Conservation (phyloP, 2,797 vertebrate species). For the Paguma larvata region DNA sequence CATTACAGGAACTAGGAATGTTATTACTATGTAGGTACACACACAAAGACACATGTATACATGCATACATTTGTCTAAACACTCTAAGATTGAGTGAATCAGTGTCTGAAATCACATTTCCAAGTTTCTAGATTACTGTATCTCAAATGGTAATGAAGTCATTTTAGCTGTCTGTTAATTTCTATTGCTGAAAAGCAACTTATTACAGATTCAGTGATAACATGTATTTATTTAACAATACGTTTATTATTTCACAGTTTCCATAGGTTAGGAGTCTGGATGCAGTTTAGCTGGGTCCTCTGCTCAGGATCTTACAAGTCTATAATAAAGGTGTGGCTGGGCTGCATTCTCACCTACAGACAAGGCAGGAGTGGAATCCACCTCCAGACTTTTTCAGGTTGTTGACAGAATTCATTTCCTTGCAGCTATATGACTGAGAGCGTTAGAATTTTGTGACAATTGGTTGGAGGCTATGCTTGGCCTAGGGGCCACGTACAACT, state of each 20-base stretch:
- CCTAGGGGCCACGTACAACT: neutral
- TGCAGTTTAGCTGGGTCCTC: neutral
- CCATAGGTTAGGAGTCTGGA: neutral
- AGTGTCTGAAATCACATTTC: neutral
- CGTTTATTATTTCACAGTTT: conserved; percentile 19
- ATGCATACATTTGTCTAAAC: neutral
- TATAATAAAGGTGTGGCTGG: neutral
- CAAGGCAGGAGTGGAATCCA: neutral
- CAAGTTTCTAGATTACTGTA: neutral
- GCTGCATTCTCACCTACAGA: neutral
- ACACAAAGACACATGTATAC: neutral
- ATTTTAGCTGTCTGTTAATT: neutral
- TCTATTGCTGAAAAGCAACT: neutral
- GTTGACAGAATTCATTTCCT: neutral
- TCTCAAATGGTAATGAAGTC: neutral
- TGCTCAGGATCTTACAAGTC: neutral
- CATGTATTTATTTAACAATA: neutral
- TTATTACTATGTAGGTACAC: neutral
- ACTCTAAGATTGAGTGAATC: neutral
- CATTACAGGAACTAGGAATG: neutral
- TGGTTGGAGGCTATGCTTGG: neutral
- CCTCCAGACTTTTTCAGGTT: neutral
- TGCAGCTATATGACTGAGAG: neutral
- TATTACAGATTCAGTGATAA: neutral
- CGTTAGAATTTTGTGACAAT: neutral